These are phyloP conservation scores for Leptoteleia sp. DNA, from an alignment of 1,140 invertebrate genomes.

Conservation along the genomic window DNA sequence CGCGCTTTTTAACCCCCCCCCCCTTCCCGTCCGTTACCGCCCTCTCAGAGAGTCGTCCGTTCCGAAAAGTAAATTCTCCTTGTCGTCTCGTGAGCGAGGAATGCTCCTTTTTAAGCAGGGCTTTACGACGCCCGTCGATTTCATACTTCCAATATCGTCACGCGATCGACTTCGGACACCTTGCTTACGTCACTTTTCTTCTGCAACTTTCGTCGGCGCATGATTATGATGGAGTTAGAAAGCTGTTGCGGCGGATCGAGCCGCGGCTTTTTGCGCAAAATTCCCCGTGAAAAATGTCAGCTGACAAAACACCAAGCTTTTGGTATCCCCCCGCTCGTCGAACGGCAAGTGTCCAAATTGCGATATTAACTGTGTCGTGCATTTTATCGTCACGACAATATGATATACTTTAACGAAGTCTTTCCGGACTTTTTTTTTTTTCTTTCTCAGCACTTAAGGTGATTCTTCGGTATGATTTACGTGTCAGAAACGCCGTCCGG, in stretches of 20 bases:
- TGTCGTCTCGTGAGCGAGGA: constrained; percentile 15
- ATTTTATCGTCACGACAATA: too few species aligned
- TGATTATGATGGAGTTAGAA: constrained; percentile 49
- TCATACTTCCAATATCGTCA: constrained; percentile 49
- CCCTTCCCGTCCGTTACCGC: not conserved
- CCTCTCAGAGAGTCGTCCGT: not conserved
- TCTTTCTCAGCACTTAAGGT: too few species aligned
- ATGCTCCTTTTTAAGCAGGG: constrained; percentile 47
- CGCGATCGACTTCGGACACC: constrained; percentile 42
- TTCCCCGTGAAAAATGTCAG: constrained; percentile 22
- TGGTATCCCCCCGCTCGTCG: not conserved
- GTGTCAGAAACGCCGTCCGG: too few species aligned
- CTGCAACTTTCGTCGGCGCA: constrained; percentile 36
- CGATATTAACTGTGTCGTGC: constrained; percentile 24
- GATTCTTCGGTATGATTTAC: too few species aligned
- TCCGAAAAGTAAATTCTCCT: constrained; percentile 39
- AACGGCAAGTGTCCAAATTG: constrained; percentile 15
- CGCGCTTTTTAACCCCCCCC: not conserved
- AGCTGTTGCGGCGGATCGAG: constrained; percentile 20
- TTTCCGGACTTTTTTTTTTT: too few species aligned
- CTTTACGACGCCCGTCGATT: constrained; percentile 47
- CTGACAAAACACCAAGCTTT: constrained; percentile 48
- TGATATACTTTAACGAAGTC: too few species aligned
- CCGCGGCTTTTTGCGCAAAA: constrained; percentile 20
- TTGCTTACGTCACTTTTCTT: constrained; percentile 53